Evolutionary conservation across 2,113 vertebrate species (phyloP).

Genomic region (Salminus brasiliensis): DNA sequence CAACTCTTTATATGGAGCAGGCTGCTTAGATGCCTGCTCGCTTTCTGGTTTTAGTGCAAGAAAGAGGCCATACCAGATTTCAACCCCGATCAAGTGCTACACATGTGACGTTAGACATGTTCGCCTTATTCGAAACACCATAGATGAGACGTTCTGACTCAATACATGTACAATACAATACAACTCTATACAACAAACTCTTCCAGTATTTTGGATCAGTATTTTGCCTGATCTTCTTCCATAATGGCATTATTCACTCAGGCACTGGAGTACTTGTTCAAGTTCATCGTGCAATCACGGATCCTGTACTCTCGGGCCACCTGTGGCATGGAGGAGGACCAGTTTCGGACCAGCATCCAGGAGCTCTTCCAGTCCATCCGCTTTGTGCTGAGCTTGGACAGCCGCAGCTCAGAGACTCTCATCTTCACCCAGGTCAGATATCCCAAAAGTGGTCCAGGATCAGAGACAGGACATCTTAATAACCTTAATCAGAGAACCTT

Average conservation of each 20-base stretch:
- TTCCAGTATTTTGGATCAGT: not conserved
- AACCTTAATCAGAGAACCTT: too few species aligned
- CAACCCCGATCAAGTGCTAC: too few species aligned
- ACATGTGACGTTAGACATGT: too few species aligned
- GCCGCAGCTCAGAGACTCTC: constrained; percentile 93
- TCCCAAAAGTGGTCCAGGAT: not conserved
- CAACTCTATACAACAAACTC: too few species aligned
- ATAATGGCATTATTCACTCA: constrained; percentile 61
- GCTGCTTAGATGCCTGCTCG: not conserved
- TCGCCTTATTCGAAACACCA: too few species aligned
- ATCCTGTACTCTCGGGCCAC: constrained; percentile 96
- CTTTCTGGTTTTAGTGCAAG: not conserved
- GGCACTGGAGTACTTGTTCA: constrained; percentile 98
- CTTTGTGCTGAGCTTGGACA: constrained; percentile 96
- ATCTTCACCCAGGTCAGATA: constrained; percentile 92
- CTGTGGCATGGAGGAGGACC: constrained; percentile 95
- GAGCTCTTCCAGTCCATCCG: constrained; percentile 98
- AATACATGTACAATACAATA: too few species aligned
- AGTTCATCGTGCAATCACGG: constrained; percentile 97
- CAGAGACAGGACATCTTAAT: too few species aligned
- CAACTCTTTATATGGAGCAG: not conserved
- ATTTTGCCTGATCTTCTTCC: not conserved
- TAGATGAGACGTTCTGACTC: too few species aligned
- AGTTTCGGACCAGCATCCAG: constrained; percentile 92
- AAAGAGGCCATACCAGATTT: not conserved